Conservation (phyloP, 2,113 vertebrate genomes). For the Oryzias woworae region DNA sequence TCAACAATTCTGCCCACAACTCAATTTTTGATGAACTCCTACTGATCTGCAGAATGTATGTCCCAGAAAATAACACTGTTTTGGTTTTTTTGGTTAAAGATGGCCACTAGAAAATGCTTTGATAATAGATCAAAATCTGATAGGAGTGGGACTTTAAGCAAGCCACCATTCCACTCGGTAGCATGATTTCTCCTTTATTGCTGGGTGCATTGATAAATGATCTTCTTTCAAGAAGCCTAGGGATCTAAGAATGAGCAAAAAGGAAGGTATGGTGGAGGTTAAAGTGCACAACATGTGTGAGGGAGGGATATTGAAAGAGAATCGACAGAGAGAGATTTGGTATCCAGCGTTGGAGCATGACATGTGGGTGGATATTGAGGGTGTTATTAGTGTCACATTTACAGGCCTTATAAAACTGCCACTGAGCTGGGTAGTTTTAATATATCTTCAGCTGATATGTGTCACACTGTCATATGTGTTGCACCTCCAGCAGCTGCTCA, state of each 20-base stretch:
- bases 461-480: slow-evolving; percentile 47
- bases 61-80: no score
- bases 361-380: slow-evolving; percentile 58
- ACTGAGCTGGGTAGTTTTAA: slow-evolving; percentile 52
- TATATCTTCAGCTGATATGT: slow-evolving; percentile 53
- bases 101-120: no score
- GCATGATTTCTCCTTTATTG: slow-evolving; percentile 3
- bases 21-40: no score
- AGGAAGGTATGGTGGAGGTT: slow-evolving; percentile 18
- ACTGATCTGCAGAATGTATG: no score
- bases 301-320: slow-evolving; percentile 3
- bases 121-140: no score
- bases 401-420: slow-evolving; percentile 65
- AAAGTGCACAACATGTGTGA: slow-evolving; percentile 1
- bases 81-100: no score
- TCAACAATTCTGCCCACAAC: no score
- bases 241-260: slow-evolving; percentile 6
- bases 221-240: slow-evolving; percentile 10
- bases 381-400: slow-evolving; percentile 69
- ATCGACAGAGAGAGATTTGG: slow-evolving; percentile 21
- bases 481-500: slow-evolving; percentile 48
- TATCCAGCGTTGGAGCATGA: slow-evolving; percentile 43
- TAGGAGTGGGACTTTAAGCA: neutral
- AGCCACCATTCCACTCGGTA: slow-evolving; percentile 13
- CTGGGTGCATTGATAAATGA: slow-evolving; percentile 7